A percentile compares a stretch with the other conserved stretches of the same genome.
phyloP scores from a whole-genome alignment of 1,140 invertebrate genomes.

The Procambarus virginalis region DNA sequence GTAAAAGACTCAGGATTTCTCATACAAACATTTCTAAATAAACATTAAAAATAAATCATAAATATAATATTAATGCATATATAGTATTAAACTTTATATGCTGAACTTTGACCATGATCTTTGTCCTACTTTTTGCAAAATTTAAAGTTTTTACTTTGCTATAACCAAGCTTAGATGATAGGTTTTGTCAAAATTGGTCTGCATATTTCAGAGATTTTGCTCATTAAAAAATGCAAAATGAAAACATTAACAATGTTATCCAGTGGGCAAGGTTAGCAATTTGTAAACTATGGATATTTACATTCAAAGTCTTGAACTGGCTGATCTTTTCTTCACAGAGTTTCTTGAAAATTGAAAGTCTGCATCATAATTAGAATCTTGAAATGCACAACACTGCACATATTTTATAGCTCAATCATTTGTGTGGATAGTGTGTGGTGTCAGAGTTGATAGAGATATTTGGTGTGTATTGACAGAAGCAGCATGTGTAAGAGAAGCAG shows the following conservation, averaged over 20 bases:
- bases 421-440: background rate
- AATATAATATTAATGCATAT: background rate
- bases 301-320: too few relatives aligned
- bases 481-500: background rate
- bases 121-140: background rate
- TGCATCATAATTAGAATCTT: background rate
- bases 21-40: background rate
- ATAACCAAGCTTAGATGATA: background rate
- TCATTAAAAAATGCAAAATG: background rate
- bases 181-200: background rate
- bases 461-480: background rate
- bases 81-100: background rate
- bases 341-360: too few relatives aligned
- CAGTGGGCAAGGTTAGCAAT: too few relatives aligned
- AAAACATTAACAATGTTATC: too few relatives aligned
- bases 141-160: background rate
- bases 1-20: slow-evolving; percentile 2
- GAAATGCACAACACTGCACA: background rate
- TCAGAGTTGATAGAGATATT: background rate
- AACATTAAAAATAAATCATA: background rate
- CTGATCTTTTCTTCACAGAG: too few relatives aligned
- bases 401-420: background rate
- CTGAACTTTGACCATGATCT: background rate
- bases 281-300: too few relatives aligned
- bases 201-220: background rate